A percentile compares a stretch with the other conserved stretches of the same genome.
Evolutionary conservation across 2,113 vertebrate genomes (phyloP).

Genomic region (Nothocercus nigrocapillus): DNA sequence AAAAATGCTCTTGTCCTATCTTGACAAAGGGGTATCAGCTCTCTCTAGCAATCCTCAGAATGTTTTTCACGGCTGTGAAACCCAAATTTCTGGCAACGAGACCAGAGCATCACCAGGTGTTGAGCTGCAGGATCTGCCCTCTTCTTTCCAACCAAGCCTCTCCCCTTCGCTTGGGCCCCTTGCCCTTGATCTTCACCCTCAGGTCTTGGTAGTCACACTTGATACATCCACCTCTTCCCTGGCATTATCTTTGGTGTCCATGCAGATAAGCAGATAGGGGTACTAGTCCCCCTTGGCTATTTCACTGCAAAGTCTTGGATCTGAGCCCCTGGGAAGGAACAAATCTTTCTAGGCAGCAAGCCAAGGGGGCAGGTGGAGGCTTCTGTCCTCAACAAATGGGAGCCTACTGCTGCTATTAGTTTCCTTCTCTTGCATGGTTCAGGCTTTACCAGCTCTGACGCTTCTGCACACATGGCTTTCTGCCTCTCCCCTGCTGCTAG

Average conservation of each 20-base stretch:
- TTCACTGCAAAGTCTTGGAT: not conserved
- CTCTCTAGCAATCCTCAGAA: not conserved
- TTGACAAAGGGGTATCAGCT: not conserved
- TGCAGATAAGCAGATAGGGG: not conserved
- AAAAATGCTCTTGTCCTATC: not conserved
- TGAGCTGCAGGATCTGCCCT: not conserved
- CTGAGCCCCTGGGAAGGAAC: not conserved
- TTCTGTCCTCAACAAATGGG: not conserved
- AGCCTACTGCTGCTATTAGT: not conserved
- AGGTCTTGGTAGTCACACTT: not conserved
- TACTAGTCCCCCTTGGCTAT: not conserved
- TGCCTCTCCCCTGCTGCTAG: not conserved
- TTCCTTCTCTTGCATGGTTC: not conserved
- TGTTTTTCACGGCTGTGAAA: not conserved
- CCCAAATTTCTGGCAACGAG: not conserved
- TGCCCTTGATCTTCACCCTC: not conserved
- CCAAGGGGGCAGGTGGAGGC: conserved; percentile 18
- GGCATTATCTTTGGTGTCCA: not conserved
- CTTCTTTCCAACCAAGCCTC: not conserved
- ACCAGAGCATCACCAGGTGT: not conserved
- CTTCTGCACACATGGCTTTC: not conserved
- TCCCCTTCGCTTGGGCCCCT: not conserved
- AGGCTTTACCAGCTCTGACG: not conserved
- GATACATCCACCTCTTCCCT: not conserved
- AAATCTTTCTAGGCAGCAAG: not conserved